Percentiles rank a stretch among this genome's conserved stretches.
phyloP scores from a whole-genome alignment of 1,140 invertebrate species.

The Pseudoatta argentina region DNA sequence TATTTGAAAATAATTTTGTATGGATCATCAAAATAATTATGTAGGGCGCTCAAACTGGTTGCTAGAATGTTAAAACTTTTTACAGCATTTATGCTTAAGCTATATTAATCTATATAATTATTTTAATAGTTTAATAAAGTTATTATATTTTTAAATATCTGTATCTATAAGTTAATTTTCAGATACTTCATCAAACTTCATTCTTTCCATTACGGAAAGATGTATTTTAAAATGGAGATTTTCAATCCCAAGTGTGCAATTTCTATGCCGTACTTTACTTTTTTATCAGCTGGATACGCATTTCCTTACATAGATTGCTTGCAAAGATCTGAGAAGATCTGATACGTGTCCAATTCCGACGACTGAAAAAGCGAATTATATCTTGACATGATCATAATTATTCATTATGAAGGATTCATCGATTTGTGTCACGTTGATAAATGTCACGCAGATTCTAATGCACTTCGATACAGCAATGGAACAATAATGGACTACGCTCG shows the following conservation, averaged over 20 bases:
- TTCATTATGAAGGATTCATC: constrained; percentile 23
- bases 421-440: not conserved
- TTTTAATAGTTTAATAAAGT: too few species aligned
- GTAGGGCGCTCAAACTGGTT: too few species aligned
- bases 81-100: too few species aligned
- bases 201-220: not conserved
- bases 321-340: not conserved
- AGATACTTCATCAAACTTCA: too few species aligned
- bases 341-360: not conserved
- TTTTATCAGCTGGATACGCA: not conserved
- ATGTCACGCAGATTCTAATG: not conserved
- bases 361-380: constrained; percentile 12
- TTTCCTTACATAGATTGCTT: not conserved
- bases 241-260: not conserved
- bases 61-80: too few species aligned
- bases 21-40: too few species aligned
- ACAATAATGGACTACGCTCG: not conserved
- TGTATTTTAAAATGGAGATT: not conserved
- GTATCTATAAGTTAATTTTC: too few species aligned
- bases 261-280: not conserved
- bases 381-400: not conserved
- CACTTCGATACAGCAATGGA: not conserved
- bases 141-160: too few species aligned
- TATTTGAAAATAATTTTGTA: too few species aligned
- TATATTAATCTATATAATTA: too few species aligned